Evolutionary conservation across 2,888 invertebrate species (phyloP).

Genomic region (Thyatira batis): DNA sequence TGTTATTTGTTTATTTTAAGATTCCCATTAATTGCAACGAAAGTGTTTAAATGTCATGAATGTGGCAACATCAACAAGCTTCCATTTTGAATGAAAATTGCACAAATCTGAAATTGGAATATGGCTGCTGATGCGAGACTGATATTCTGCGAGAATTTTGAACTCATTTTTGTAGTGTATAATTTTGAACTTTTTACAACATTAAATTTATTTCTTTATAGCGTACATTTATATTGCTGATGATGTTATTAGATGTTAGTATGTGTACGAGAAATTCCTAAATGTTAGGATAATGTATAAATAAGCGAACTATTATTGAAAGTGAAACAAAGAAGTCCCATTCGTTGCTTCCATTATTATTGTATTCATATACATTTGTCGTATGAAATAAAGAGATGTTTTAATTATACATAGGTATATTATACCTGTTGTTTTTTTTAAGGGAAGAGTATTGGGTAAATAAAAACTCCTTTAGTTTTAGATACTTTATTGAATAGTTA

Average conservation of each 20-base stretch:
- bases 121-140: conserved; percentile 59
- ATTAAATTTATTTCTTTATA: conserved; percentile 13
- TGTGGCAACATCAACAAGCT: conserved; percentile 57
- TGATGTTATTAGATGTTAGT: conserved; percentile 10
- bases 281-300: conserved; percentile 22
- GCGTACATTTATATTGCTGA: conserved; percentile 26
- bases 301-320: conserved; percentile 32
- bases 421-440: conserved; percentile 20
- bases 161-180: conserved; percentile 30
- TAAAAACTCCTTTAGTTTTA: conserved; percentile 21
- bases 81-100: conserved; percentile 28
- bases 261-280: conserved; percentile 23
- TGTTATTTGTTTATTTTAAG: conserved; percentile 15
- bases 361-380: conserved; percentile 72
- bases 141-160: conserved; percentile 31
- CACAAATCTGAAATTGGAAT: conserved; percentile 40
- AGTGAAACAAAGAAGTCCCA: conserved; percentile 58
- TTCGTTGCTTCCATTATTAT: conserved; percentile 72
- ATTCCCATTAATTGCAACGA: conserved; percentile 33
- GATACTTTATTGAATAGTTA: conserved; percentile 29
- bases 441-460: conserved; percentile 7
- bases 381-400: conserved; percentile 67
- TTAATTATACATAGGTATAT: conserved; percentile 38
- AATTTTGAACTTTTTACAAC: conserved; percentile 25
- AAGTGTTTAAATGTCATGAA: conserved; percentile 30